phyloP scores from a whole-genome alignment of 2,888 invertebrate genomes.

The Eueremaeus valkanovi region DNA sequence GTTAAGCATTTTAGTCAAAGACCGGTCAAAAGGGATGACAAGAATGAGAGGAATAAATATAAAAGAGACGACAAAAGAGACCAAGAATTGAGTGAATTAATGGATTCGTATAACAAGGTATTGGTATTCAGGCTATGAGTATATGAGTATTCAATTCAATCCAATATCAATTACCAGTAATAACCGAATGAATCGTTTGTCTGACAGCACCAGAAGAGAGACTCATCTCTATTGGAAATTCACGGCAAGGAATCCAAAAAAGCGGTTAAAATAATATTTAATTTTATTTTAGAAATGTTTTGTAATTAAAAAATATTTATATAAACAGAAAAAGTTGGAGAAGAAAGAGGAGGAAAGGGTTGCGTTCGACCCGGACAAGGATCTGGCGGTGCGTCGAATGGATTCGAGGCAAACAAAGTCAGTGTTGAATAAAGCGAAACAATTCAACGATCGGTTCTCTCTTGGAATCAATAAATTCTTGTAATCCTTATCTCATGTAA shows the following conservation, averaged over 20 bases:
- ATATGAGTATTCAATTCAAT: not conserved
- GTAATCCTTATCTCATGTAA: too few species aligned
- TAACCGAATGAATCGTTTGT: not conserved
- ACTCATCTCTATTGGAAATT: constrained; percentile 34
- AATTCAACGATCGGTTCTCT: constrained; percentile 34
- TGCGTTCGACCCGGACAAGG: constrained; percentile 40
- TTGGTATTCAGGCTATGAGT: too few species aligned
- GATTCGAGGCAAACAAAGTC: constrained; percentile 28
- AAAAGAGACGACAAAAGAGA: constrained; percentile 16
- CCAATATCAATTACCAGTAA: too few species aligned
- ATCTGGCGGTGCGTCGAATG: constrained; percentile 23
- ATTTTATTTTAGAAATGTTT: constrained; percentile 4
- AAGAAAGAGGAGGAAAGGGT: constrained; percentile 20
- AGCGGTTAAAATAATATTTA: not conserved
- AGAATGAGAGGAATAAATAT: constrained; percentile 2
- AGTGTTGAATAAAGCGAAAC: constrained; percentile 30
- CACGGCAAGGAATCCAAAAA: constrained; percentile 23
- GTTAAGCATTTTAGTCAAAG: constrained; percentile 38
- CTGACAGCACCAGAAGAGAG: constrained; percentile 5
- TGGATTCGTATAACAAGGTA: constrained; percentile 25
- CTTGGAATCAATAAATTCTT: constrained; percentile 39
- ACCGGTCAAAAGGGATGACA: not conserved
- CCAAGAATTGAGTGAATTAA: constrained; percentile 30
- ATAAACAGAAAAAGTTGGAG: constrained; percentile 35
- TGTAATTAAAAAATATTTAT: not conserved